A percentile compares a stretch with the other conserved stretches of the same genome.
Conservation (phyloP, 2,888 invertebrate genomes). For the Saturnia pavonia region DNA sequence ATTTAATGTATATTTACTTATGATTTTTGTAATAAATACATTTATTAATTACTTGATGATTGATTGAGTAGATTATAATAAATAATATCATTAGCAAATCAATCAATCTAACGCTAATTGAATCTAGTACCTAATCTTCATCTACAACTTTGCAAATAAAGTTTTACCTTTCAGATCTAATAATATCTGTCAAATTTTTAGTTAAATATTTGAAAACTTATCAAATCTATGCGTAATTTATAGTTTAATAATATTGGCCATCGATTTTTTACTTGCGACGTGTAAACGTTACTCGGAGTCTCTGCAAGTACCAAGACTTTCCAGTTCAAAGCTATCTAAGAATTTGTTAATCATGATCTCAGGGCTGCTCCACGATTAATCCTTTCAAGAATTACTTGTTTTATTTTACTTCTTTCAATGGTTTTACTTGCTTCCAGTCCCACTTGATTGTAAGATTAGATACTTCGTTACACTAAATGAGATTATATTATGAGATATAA, state of each 20-base stretch:
- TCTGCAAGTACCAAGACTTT: constrained; percentile 4
- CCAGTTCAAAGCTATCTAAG: constrained; percentile 15
- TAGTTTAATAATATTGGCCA: background rate
- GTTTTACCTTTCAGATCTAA: background rate
- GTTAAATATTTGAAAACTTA: background rate
- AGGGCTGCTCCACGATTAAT: background rate
- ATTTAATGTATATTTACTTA: no score
- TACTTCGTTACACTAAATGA: no score
- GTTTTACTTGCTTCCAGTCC: background rate
- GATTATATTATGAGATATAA: no score
- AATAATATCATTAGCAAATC: no score
- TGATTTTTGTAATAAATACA: no score
- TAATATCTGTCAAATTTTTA: background rate
- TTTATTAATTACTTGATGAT: no score
- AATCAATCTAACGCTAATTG: background rate
- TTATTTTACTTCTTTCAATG: background rate
- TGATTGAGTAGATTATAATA: no score
- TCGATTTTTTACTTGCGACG: background rate
- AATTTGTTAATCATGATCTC: constrained; percentile 20
- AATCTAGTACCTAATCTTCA: background rate
- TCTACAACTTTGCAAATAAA: background rate
- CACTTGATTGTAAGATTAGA: no score
- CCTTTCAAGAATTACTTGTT: background rate
- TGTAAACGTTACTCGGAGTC: background rate
- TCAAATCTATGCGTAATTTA: background rate